Evolutionary conservation across 1,140 invertebrate species (phyloP).

Genomic region (Pinna nobilis): DNA sequence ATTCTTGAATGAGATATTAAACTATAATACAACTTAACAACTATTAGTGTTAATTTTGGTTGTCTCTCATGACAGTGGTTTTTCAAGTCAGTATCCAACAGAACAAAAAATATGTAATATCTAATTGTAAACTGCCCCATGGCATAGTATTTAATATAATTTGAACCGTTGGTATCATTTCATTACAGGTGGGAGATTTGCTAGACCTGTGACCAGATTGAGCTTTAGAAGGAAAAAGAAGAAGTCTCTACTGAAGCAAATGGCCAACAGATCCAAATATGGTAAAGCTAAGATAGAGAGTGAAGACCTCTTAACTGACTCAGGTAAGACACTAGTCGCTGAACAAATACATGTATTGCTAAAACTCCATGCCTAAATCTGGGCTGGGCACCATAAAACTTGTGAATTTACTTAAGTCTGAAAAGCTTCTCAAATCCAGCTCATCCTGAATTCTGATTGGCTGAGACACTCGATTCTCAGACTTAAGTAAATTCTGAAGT

Average conservation of each 20-base stretch:
- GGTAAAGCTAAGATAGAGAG: slow-evolving; percentile 39
- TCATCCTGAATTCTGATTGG: no score
- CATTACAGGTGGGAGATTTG: slow-evolving; percentile 75
- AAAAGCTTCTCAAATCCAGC: no score
- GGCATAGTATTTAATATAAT: background rate
- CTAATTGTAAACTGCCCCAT: background rate
- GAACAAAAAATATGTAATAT: background rate
- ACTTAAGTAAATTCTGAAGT: no score
- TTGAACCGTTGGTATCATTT: background rate
- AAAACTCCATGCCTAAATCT: no score
- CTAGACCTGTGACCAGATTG: slow-evolving; percentile 63
- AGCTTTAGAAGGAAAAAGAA: slow-evolving; percentile 63
- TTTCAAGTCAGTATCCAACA: background rate
- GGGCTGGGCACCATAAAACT: no score
- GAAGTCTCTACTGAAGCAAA: slow-evolving; percentile 42
- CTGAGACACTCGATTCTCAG: no score
- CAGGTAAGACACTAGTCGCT: slow-evolving; percentile 22
- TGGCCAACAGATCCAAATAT: slow-evolving; percentile 16
- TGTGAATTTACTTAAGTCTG: no score
- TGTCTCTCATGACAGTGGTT: no score
- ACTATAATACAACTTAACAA: background rate
- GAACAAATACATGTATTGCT: no score
- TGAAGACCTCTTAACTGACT: slow-evolving; percentile 50
- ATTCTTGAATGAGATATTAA: no score
- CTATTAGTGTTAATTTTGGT: background rate